These are phyloP conservation scores for Craniophora ligustri DNA, from an alignment of 2,888 invertebrate genomes.

Conservation along the genomic window DNA sequence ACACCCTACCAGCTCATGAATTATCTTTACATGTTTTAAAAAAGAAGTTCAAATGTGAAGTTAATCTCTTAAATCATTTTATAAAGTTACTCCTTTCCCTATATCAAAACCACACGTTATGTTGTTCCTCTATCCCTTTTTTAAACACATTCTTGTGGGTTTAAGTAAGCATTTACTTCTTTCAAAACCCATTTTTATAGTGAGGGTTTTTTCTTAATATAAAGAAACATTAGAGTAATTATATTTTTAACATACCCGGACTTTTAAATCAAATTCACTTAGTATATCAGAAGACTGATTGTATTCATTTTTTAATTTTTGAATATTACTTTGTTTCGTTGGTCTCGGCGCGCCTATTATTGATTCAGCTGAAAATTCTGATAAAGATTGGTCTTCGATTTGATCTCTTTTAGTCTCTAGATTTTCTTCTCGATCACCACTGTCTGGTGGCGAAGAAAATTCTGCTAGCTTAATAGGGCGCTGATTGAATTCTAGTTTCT, in stretches of 20 bases:
- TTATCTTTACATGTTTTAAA: too few species aligned
- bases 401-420: constrained; percentile 13
- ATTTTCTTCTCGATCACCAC: constrained; percentile 7
- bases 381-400: constrained; percentile 68
- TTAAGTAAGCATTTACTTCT: too few species aligned
- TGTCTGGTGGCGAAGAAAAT: constrained; percentile 1
- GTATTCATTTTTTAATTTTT: constrained; percentile 32
- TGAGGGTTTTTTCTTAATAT: too few species aligned
- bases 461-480: constrained; percentile 8
- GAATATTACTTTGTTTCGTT: constrained; percentile 27
- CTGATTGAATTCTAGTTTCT: constrained; percentile 17
- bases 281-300: constrained; percentile 46
- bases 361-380: constrained; percentile 74
- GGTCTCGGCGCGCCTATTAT: constrained; percentile 19
- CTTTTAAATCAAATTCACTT: constrained; percentile 48
- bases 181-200: too few species aligned
- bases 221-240: too few species aligned
- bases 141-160: too few species aligned
- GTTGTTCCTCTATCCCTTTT: too few species aligned
- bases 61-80: too few species aligned
- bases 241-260: constrained; percentile 55
- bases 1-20: too few species aligned
- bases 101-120: too few species aligned
- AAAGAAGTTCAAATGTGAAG: too few species aligned
- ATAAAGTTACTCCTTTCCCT: too few species aligned